These are phyloP conservation scores for Acanthococcus lagerstroemiae DNA, from an alignment of 2,888 invertebrate species.

Conservation along the genomic window DNA sequence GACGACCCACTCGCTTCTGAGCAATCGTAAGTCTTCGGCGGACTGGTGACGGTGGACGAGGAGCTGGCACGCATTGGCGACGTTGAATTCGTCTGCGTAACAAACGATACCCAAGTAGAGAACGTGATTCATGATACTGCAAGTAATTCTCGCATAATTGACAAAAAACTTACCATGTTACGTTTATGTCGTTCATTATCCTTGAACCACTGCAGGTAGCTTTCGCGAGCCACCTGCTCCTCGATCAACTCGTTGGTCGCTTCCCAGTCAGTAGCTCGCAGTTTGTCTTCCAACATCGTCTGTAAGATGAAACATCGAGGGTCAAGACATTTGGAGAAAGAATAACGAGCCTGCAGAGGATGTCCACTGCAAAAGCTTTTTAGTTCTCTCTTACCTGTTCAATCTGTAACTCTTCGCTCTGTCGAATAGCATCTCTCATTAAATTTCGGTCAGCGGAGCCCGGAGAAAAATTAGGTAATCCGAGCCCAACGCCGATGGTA, in stretches of 20 bases:
- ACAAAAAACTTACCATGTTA: conserved; percentile 43
- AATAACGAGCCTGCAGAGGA: no score
- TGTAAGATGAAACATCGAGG: conserved; percentile 40
- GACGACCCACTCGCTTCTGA: not conserved
- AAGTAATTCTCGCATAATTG: no score
- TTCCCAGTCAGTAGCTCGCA: conserved; percentile 83
- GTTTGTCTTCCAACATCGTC: conserved; percentile 83
- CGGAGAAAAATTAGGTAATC: conserved; percentile 57
- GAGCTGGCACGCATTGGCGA: conserved; percentile 24
- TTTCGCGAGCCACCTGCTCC: conserved; percentile 76
- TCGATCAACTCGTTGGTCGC: conserved; percentile 83
- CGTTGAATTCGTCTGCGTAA: not conserved
- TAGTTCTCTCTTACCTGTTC: conserved; percentile 52
- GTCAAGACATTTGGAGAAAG: not conserved
- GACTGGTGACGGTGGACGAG: conserved; percentile 23
- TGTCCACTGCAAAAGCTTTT: no score
- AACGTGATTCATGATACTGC: no score
- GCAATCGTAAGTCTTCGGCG: conserved; percentile 14
- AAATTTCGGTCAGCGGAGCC: conserved; percentile 60
- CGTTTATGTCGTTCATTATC: conserved; percentile 52
- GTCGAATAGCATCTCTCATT: conserved; percentile 61
- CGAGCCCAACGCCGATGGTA: conserved; percentile 71
- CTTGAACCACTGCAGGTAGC: conserved; percentile 68
- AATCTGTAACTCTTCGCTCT: conserved; percentile 68
- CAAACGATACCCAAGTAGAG: not conserved